Base-by-base conservation (phyloP, 2,113 vertebrate genomes). In the Lanius ludovicianus region DNA sequence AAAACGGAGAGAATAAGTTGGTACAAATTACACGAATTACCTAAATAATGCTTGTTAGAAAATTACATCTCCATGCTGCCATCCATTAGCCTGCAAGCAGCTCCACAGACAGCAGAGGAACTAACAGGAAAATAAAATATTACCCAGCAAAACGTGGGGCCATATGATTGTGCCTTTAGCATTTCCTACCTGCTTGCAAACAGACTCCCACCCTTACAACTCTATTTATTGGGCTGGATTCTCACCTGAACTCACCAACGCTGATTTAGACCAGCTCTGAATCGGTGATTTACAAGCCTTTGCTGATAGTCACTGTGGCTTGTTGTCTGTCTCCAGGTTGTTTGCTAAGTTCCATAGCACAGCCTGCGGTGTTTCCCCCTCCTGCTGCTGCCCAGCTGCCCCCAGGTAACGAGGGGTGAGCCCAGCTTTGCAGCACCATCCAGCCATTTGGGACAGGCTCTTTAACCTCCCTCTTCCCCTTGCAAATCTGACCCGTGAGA, bases 11-110 rank as follows among this genome's bases (percentile, higher is more conserved):
- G 25, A 78, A 23, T 77, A 95, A 74, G 21, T 86, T 90, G 85
- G 76, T 77, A 71, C 50, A 89, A 90, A 93, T 94, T 89, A 91
- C 13, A 41, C 25, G 35, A 89, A 90, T 92, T 95, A 87, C 35
- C 41, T 83, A 63, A 88, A 90, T 90, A 88, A 90, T 15, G 25
- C 44, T 71, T 67, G 71, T 59, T 71, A 78, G 62, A 89, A 90
- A 90, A 94, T 70, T 70, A 78, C 52, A 39, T 78, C 52, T 23
- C 68, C 31, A 7, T 74, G 71, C 71, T 71, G 76, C 79, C 53
- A 76, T 27, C 91, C 5, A 1, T 86, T 90, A 84, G 56, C 25
- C 76, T 90, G 64, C 35, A 47, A 95, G 63, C 30, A 50, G 64
- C 56, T 94, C 71, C 52, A 37, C 7, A 41, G 60, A 94, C 22